These are phyloP conservation scores for Pelosia muscerda DNA, from an alignment of 2,888 invertebrate genomes.

Conservation along the genomic window DNA sequence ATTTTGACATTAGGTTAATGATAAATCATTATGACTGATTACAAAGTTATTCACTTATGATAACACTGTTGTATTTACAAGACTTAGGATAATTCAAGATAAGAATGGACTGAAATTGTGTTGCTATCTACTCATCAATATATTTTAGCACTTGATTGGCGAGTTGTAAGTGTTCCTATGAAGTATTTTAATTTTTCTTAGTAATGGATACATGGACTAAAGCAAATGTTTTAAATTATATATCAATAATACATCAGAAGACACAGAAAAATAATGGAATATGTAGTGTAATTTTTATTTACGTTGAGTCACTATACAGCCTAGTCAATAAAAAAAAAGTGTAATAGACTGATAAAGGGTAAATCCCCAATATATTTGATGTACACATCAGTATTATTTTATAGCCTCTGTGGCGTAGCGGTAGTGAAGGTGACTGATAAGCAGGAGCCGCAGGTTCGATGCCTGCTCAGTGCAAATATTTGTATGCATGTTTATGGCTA, in stretches of 20 bases:
- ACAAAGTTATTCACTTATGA: conserved; percentile 6
- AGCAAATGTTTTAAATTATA: background rate
- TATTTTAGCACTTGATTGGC: background rate
- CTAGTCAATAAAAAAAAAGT: too few species aligned
- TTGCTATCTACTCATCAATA: background rate
- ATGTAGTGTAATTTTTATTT: background rate
- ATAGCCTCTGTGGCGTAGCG: too few species aligned
- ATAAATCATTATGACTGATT: conserved; percentile 1
- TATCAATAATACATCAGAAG: background rate
- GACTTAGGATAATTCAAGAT: background rate
- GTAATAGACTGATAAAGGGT: background rate
- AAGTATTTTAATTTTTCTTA: too few species aligned
- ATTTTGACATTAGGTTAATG: background rate
- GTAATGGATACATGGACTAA: too few species aligned
- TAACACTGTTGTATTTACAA: conserved; percentile 5
- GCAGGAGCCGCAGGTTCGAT: too few species aligned
- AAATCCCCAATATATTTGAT: background rate
- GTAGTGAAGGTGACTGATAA: too few species aligned
- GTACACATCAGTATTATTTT: background rate
- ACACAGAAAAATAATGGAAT: background rate
- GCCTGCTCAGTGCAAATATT: too few species aligned
- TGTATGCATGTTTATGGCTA: too few species aligned
- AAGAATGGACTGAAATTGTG: background rate
- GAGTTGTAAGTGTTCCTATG: background rate
- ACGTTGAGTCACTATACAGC: too few species aligned